Conservation (phyloP, 1,140 invertebrate species). For the Cydia strobilella region DNA sequence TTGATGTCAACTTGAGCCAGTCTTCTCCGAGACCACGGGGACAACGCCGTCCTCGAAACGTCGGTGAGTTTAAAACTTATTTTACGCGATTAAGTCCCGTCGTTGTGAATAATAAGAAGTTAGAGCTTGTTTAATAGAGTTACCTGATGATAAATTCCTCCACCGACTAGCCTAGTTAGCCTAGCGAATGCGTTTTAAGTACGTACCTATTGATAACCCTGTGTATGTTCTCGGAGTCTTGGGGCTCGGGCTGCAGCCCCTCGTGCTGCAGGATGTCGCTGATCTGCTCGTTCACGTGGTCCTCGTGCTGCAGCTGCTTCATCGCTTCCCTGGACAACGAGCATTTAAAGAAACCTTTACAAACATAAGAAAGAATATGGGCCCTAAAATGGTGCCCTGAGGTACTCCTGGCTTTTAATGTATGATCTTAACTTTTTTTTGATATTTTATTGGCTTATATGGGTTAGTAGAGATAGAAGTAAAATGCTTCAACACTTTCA, state of each 20-base stretch:
- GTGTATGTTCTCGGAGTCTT: constrained; percentile 61
- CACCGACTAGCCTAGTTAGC: too few species aligned
- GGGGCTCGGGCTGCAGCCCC: constrained; percentile 44
- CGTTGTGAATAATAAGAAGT: too few species aligned
- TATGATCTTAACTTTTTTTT: not conserved
- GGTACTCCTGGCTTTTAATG: not conserved
- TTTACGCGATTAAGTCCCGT: too few species aligned
- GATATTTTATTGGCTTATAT: not conserved
- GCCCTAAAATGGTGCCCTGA: not conserved
- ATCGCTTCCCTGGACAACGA: constrained; percentile 71
- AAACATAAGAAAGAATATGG: too few species aligned
- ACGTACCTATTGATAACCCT: constrained; percentile 69
- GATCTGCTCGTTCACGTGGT: constrained; percentile 60
- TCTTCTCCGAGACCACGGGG: too few species aligned
- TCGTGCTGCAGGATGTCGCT: constrained; percentile 58
- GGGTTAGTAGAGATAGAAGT: not conserved
- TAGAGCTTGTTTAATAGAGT: too few species aligned
- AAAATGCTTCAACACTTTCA: not conserved
- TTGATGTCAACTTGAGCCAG: too few species aligned
- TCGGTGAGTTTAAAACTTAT: too few species aligned
- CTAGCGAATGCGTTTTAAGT: not conserved
- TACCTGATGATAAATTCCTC: too few species aligned
- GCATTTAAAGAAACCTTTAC: too few species aligned
- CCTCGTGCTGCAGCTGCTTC: constrained; percentile 78
- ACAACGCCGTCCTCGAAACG: too few species aligned